Base-by-base conservation (phyloP, 2,888 invertebrate species). In the Aquatica leii region DNA sequence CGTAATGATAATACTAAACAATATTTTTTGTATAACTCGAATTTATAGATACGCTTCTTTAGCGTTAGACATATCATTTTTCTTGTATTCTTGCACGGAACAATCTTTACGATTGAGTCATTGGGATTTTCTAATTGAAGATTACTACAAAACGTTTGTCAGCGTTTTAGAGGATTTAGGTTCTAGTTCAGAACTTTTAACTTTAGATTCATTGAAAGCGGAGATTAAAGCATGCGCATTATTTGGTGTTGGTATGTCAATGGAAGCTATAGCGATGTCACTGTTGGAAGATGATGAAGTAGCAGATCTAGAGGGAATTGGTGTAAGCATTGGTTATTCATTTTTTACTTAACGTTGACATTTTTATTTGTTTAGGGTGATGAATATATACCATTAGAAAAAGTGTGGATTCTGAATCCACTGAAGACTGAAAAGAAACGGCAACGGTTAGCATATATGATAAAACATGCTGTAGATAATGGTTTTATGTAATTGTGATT, bases 381-480 rank as follows among this genome's bases (percentile, higher is more conserved):
- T 2, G 76, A 85, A 35, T 82, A 82, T 31, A 70, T 84, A 20
- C 84, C 88, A 64, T 84, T 92, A 15, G 86, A 86, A 18, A 37
- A 12, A 61, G 82, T 90, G 1, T 91, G 90, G 90, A 83, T 83
- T 59, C 69, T 91, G 0, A 77, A 81, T 31, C 87, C 87, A 1
- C 86, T 91, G 57, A 84, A 86, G 72, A 84, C 86, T 0, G 81
- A 85, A 65, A 83, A 82, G 12, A 88, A 87, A 4, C 83, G 89
- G 17, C 79, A 83, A 40, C 82, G 90, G 43, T 83, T 90, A 50
- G 89, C 90, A 0, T 84, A 87, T 65, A 83, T 88, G 20, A 83
- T 91, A 5, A 86, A 88, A 34, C 88, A 90, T 75, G 87, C 87
- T 35, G 86, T 89, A 1, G 87, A 90, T 70, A 57, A 40, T 40